These are phyloP conservation scores for Neofelis nebulosa DNA, from an alignment of 2,113 vertebrate species.

Conservation along the genomic window DNA sequence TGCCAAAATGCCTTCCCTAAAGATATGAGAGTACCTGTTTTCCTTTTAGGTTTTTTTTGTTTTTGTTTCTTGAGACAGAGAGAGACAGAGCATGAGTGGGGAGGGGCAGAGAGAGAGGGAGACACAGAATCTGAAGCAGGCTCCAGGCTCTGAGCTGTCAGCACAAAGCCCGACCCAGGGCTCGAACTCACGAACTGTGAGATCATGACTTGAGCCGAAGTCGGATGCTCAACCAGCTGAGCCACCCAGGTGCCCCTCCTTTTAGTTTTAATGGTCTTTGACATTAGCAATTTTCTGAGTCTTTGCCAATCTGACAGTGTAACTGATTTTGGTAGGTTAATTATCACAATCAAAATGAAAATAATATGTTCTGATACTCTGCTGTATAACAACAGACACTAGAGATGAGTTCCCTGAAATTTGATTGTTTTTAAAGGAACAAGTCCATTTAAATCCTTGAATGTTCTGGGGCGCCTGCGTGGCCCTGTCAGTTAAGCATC, in stretches of 20 bases:
- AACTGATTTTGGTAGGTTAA: slow-evolving; percentile 11
- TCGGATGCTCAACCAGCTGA: no score
- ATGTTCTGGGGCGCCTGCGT: background rate
- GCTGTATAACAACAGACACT: background rate
- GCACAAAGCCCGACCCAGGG: no score
- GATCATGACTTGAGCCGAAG: no score
- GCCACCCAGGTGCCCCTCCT: background rate
- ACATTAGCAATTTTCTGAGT: slow-evolving; percentile 17
- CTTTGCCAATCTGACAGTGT: background rate
- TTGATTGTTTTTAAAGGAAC: slow-evolving; percentile 44
- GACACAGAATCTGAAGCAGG: no score
- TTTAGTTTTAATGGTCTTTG: background rate
- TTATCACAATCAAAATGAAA: slow-evolving; percentile 43
- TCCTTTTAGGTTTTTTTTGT: background rate
- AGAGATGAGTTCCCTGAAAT: slow-evolving; percentile 10
- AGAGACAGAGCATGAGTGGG: no score
- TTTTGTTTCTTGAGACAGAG: no score
- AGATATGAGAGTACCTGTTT: background rate
- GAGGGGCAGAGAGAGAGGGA: no score
- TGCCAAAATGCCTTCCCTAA: background rate
- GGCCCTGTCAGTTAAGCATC: no score
- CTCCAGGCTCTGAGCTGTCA: no score
- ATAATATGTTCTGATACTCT: background rate
- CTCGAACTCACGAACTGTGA: no score
- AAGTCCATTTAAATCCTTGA: background rate